Evolutionary conservation across 35 echinoderm and acorn worm species (phyloP).

Genomic region (Ptychodera flava): DNA sequence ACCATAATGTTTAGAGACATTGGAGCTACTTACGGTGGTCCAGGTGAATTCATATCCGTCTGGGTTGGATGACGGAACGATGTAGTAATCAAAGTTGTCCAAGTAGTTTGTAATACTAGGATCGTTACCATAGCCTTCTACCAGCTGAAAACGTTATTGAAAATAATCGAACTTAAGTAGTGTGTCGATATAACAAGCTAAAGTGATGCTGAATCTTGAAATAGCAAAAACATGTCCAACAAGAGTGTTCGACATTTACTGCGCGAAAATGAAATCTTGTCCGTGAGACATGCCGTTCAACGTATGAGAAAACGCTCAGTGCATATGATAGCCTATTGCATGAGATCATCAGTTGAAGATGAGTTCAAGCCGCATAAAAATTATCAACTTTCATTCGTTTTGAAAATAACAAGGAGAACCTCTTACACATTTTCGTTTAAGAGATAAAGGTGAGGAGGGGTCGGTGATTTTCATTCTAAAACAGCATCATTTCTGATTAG

Average conservation of each 20-base stretch:
- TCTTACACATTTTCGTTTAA: too few relatives aligned
- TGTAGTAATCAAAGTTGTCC: constrained; percentile 66
- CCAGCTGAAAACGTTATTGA: constrained; percentile 21
- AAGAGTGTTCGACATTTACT: neutral
- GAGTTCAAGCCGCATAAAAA: too few relatives aligned
- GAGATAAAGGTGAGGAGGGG: too few relatives aligned
- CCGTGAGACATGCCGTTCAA: too few relatives aligned
- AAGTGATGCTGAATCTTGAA: neutral
- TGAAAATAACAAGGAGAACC: too few relatives aligned
- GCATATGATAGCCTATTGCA: too few relatives aligned
- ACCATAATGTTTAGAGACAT: neutral
- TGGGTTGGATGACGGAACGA: constrained; percentile 56
- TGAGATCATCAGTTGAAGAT: too few relatives aligned
- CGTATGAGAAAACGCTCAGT: too few relatives aligned
- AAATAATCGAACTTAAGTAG: neutral
- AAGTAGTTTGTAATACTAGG: constrained; percentile 12
- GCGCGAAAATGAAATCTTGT: too few relatives aligned
- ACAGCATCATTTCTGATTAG: neutral
- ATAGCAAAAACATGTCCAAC: neutral
- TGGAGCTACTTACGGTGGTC: constrained; percentile 25
- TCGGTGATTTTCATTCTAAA: neutral
- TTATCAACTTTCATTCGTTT: too few relatives aligned
- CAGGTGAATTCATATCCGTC: constrained; percentile 71
- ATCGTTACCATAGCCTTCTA: constrained; percentile 40
- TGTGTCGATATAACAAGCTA: neutral